phyloP scores from a whole-genome alignment of 2,797 vertebrate genomes.

The Tiaroga cobitis region DNA sequence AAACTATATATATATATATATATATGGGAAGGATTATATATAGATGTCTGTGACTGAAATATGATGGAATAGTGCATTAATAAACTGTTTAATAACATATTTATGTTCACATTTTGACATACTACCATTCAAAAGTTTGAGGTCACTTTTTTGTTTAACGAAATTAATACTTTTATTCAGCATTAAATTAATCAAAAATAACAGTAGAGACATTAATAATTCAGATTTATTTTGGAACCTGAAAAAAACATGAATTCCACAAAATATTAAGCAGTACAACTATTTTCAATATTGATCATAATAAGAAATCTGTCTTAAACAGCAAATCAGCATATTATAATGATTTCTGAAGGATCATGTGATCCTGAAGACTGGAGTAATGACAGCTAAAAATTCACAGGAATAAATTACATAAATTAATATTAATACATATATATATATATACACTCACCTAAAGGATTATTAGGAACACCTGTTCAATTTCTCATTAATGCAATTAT shows the following conservation, averaged over 20 bases:
- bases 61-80: background rate
- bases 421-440: background rate
- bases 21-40: background rate
- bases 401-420: background rate
- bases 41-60: background rate
- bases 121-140: background rate
- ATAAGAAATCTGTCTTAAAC: background rate
- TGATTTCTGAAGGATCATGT: background rate
- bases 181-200: background rate
- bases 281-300: no score
- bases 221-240: background rate
- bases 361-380: background rate
- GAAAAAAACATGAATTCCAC: background rate
- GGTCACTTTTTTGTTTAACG: background rate
- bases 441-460: no score
- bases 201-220: background rate
- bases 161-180: background rate
- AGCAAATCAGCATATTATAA: background rate
- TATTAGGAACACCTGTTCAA: no score
- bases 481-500: no score
- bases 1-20: no score
- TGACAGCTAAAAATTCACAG: background rate
- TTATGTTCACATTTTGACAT: background rate
- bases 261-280: no score
- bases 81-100: background rate